Evolutionary conservation across 1,140 invertebrate genomes (phyloP).

Genomic region (Drosophila bifasciata): DNA sequence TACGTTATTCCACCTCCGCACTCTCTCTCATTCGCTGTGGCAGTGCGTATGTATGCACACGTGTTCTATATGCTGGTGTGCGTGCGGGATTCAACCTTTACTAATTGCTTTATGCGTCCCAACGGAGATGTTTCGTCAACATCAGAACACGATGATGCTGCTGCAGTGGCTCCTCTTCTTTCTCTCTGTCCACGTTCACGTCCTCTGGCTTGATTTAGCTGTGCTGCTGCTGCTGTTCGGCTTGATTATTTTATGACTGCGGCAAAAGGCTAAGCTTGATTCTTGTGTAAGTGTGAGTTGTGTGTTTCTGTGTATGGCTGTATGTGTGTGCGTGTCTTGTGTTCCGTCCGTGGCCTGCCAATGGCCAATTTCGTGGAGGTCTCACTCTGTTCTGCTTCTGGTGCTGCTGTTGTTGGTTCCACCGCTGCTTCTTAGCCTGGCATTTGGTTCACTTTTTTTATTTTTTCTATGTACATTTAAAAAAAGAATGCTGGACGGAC

Average conservation of each 20-base stretch:
- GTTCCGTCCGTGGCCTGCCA: slow-evolving; percentile 55
- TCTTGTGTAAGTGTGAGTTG: slow-evolving; percentile 33
- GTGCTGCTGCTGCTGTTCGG: slow-evolving; percentile 22
- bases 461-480: slow-evolving; percentile 47
- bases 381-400: slow-evolving; percentile 50
- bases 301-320: slow-evolving; percentile 23
- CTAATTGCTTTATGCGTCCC: slow-evolving; percentile 81
- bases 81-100: slow-evolving; percentile 57
- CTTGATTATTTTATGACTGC: slow-evolving; percentile 82
- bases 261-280: slow-evolving; percentile 58
- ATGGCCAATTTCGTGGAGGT: slow-evolving; percentile 70
- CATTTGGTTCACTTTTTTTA: slow-evolving; percentile 65
- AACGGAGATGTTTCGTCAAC: slow-evolving; percentile 79
- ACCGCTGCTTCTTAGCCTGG: slow-evolving; percentile 21
- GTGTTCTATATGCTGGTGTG: slow-evolving; percentile 8
- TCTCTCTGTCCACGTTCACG: slow-evolving; percentile 1
- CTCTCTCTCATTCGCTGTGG: slow-evolving; percentile 17
- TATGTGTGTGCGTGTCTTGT: slow-evolving; percentile 15
- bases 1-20: not conserved
- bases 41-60: slow-evolving; percentile 24
- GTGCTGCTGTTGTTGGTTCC: slow-evolving; percentile 24
- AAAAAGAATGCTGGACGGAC: slow-evolving; percentile 67
- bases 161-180: slow-evolving; percentile 9
- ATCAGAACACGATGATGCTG: slow-evolving; percentile 59
- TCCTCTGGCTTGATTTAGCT: slow-evolving; percentile 49